Evolutionary conservation across 1,140 invertebrate species (phyloP).

Genomic region (Panagrolaimus sp.): DNA sequence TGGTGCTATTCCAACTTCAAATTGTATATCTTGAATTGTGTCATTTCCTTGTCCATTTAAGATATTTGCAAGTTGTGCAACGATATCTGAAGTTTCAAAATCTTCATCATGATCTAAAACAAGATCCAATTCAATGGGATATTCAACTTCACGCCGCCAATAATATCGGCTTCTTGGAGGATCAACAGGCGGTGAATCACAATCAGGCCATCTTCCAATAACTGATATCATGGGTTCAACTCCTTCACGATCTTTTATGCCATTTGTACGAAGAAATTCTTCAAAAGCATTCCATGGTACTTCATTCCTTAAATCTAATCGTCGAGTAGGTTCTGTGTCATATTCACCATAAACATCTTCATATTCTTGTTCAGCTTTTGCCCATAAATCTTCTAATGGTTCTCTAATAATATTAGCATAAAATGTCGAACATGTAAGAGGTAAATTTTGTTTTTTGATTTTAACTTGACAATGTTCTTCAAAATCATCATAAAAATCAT

Average conservation of each 20-base stretch:
- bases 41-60: background rate
- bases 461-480: background rate
- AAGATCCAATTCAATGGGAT: background rate
- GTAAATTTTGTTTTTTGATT: background rate
- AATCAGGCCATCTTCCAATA: background rate
- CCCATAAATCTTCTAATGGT: background rate
- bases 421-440: background rate
- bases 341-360: constrained; percentile 1
- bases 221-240: background rate
- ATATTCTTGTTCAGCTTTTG: background rate
- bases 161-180: background rate
- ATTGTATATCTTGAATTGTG: background rate
- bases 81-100: background rate
- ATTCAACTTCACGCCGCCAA: background rate
- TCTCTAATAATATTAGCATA: background rate
- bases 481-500: background rate
- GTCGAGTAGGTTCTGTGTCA: background rate
- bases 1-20: background rate
- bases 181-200: background rate
- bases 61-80: background rate
- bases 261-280: background rate
- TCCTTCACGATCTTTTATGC: background rate
- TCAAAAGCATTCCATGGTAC: background rate
- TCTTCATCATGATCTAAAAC: constrained; percentile 3
- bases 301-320: background rate